These are phyloP conservation scores for Anisognathus igniventris DNA, from an alignment of 2,797 vertebrate species.

Conservation along the genomic window DNA sequence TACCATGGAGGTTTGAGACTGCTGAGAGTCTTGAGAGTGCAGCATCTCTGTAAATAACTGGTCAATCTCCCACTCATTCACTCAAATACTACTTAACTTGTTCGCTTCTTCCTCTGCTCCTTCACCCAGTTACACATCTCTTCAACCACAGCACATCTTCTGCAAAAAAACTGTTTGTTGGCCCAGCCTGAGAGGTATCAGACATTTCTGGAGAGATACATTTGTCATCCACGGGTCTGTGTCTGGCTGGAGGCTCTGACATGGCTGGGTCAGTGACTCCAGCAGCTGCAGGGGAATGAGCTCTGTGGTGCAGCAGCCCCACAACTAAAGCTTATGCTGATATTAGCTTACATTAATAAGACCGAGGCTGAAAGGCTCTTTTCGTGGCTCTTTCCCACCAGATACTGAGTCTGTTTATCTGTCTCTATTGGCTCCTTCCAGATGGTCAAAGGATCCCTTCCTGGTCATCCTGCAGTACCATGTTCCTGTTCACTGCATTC, in stretches of 20 bases:
- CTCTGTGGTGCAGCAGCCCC: background rate
- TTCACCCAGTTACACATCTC: background rate
- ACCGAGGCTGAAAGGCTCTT: background rate
- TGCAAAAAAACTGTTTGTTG: background rate
- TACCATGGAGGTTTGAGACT: background rate
- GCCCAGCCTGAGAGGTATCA: background rate
- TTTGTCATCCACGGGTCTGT: background rate
- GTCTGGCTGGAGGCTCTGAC: background rate
- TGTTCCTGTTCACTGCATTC: background rate
- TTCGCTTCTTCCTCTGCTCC: background rate
- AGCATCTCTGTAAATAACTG: background rate
- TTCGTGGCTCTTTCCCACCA: rapidly evolving
- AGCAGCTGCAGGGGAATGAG: background rate
- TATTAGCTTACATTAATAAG: background rate
- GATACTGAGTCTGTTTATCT: background rate
- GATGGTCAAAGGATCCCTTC: background rate
- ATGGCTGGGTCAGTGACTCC: background rate
- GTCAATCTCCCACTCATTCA: background rate
- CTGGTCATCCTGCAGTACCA: background rate
- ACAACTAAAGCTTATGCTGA: background rate
- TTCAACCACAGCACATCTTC: background rate
- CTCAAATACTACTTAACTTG: background rate
- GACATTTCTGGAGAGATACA: background rate
- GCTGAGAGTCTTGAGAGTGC: background rate
- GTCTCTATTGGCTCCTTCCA: background rate